phyloP scores from a whole-genome alignment of 2,888 invertebrate species.

The Andrena hattorfiana region DNA sequence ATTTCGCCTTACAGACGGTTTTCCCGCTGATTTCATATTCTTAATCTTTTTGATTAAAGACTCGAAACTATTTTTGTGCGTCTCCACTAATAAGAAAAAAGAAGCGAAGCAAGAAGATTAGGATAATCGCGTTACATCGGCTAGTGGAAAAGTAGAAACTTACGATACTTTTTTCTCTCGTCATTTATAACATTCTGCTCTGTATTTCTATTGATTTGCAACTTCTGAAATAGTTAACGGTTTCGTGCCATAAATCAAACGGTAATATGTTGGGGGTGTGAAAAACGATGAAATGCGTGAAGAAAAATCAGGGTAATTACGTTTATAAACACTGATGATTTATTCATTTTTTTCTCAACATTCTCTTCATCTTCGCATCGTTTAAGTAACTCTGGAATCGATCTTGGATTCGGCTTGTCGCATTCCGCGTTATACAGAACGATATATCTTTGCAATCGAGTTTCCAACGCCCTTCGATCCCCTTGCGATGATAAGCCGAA shows the following conservation, averaged over 20 bases:
- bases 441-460: slow-evolving; percentile 82
- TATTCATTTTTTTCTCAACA: slow-evolving; percentile 77
- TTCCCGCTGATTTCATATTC: slow-evolving; percentile 37
- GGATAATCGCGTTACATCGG: slow-evolving; percentile 9
- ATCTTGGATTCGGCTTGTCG: slow-evolving; percentile 84
- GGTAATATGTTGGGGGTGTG: neutral
- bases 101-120: slow-evolving; percentile 7
- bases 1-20: slow-evolving; percentile 54
- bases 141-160: slow-evolving; percentile 64
- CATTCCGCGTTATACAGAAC: slow-evolving; percentile 85
- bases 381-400: slow-evolving; percentile 82
- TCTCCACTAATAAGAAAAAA: slow-evolving; percentile 75
- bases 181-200: slow-evolving; percentile 83
- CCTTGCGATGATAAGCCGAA: slow-evolving; percentile 85
- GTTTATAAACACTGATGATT: slow-evolving; percentile 38
- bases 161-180: slow-evolving; percentile 84
- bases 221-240: slow-evolving; percentile 72
- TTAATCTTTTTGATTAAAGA: slow-evolving; percentile 81
- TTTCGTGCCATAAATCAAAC: slow-evolving; percentile 17
- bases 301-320: slow-evolving; percentile 38
- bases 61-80: slow-evolving; percentile 81
- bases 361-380: slow-evolving; percentile 84
- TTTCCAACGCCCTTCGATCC: slow-evolving; percentile 82
- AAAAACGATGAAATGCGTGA: neutral
- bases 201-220: slow-evolving; percentile 81